A percentile compares a stretch with the other conserved stretches of the same genome.
Evolutionary conservation across 2,113 vertebrate genomes (phyloP).

Genomic region (Gambusia holbrooki): DNA sequence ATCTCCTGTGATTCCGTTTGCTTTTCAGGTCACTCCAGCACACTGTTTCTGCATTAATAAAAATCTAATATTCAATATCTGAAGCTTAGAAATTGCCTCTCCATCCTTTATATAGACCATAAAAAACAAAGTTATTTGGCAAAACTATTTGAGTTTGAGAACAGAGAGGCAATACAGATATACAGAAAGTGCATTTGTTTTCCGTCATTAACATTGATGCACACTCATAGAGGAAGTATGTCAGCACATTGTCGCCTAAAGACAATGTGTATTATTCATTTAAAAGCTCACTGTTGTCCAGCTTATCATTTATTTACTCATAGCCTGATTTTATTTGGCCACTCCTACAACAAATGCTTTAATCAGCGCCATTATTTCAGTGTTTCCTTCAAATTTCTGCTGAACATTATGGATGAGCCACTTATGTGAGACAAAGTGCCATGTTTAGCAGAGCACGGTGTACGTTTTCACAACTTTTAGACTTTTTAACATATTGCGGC

Average conservation of each 20-base stretch:
- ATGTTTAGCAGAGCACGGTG: too few relatives aligned
- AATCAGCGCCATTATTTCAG: slow-evolving; percentile 45
- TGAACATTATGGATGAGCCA: not conserved
- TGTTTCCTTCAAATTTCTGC: slow-evolving; percentile 1
- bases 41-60: not conserved
- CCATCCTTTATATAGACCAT: not conserved
- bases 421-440: not conserved
- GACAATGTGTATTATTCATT: slow-evolving; percentile 59
- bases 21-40: too few relatives aligned
- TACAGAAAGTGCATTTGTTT: not conserved
- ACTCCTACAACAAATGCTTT: slow-evolving; percentile 38
- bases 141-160: not conserved
- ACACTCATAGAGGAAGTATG: not conserved
- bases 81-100: not conserved
- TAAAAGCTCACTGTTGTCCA: slow-evolving; percentile 46
- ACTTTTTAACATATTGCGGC: not conserved
- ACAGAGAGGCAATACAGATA: not conserved
- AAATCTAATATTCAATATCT: not conserved
- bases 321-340: slow-evolving; percentile 50
- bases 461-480: too few relatives aligned
- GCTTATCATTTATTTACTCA: slow-evolving; percentile 66
- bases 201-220: not conserved
- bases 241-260: slow-evolving; percentile 60
- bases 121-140: not conserved
- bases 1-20: too few relatives aligned